phyloP scores from a whole-genome alignment of 2,113 vertebrate genomes.

The Spheniscus mendiculus region DNA sequence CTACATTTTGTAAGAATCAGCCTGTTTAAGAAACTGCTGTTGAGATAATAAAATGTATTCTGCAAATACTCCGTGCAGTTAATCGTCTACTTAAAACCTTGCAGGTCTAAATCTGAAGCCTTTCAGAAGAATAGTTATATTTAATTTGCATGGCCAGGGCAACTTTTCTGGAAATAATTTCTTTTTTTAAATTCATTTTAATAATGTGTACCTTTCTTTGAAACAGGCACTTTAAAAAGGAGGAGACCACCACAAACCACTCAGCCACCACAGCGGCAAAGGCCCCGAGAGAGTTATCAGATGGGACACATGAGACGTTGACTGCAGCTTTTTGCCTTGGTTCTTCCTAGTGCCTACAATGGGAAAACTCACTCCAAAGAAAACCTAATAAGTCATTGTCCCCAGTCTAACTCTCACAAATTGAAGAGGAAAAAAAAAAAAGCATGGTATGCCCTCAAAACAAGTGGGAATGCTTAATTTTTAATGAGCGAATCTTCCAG shows the following conservation, averaged over 20 bases:
- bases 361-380: constrained; percentile 98
- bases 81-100: neutral
- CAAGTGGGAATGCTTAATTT: constrained; percentile 68
- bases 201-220: neutral
- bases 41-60: neutral
- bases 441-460: constrained; percentile 68
- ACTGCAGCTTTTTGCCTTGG: constrained; percentile 89
- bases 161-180: neutral
- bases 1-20: neutral
- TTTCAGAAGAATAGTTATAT: neutral
- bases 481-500: constrained; percentile 68
- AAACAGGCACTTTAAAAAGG: constrained; percentile 91
- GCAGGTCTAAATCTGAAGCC: neutral
- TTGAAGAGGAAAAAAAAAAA: constrained; percentile 53
- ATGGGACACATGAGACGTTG: constrained; percentile 92
- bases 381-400: constrained; percentile 86
- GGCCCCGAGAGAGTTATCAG: constrained; percentile 87
- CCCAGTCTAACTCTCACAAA: constrained; percentile 71
- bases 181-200: neutral
- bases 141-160: neutral
- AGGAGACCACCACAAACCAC: constrained; percentile 83
- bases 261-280: constrained; percentile 85
- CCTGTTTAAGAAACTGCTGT: neutral
- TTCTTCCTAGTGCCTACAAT: constrained; percentile 96
- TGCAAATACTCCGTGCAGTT: neutral